phyloP scores from a whole-genome alignment of 2,888 invertebrate genomes.

The Hypomecis atomaria region DNA sequence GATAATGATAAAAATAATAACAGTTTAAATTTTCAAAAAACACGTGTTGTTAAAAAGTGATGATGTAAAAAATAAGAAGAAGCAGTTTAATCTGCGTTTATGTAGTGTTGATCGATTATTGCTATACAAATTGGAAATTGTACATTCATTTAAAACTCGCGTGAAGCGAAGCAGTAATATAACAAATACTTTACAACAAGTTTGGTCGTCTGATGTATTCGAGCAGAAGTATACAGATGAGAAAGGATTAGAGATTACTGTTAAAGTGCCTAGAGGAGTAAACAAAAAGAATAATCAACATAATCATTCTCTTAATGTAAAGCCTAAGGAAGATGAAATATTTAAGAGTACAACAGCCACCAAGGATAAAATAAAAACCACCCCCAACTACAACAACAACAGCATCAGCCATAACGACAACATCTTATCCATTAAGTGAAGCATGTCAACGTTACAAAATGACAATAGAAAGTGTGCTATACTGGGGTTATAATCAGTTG shows the following conservation, averaged over 20 bases:
- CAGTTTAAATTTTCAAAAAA: no score
- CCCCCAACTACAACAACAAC: neutral
- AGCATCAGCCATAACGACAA: neutral
- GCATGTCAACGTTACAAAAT: constrained; percentile 18
- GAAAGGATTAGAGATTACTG: neutral
- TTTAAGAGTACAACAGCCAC: neutral
- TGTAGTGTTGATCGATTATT: no score
- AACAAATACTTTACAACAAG: no score
- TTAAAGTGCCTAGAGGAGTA: neutral
- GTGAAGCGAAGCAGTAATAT: no score
- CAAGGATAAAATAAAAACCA: neutral
- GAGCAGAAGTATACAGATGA: neutral
- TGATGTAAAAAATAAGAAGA: no score
- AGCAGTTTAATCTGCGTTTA: no score
- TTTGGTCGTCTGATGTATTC: neutral
- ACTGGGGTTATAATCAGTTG: neutral
- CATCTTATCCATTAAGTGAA: neutral
- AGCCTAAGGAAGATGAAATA: neutral
- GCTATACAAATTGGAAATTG: no score
- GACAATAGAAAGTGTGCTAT: constrained; percentile 27
- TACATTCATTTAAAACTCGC: no score
- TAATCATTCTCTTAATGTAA: neutral
- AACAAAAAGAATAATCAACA: neutral
- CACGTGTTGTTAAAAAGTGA: no score
- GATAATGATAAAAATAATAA: no score